Percentiles rank a stretch among this genome's conserved stretches.
These are phyloP conservation scores for Falco columbarius DNA, from an alignment of 2,797 vertebrate genomes.

Conservation along the genomic window DNA sequence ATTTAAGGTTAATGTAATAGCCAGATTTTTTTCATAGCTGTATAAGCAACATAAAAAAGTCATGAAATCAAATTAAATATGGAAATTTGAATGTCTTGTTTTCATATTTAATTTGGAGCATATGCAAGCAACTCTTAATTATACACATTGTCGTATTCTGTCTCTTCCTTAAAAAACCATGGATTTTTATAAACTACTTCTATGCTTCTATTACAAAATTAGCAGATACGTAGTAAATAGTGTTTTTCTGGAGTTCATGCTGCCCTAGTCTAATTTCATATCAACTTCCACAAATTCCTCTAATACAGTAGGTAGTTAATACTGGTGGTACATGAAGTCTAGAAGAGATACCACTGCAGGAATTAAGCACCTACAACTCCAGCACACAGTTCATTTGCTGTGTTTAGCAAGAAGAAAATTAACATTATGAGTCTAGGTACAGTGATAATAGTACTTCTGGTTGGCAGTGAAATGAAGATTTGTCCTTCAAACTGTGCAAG, in stretches of 20 bases:
- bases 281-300: not conserved
- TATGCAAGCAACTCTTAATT: not conserved
- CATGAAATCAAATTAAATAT: not conserved
- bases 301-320: not conserved
- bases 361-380: not conserved
- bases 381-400: not conserved
- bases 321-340: not conserved
- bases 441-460: not conserved
- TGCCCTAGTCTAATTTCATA: not conserved
- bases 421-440: not conserved
- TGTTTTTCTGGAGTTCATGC: not conserved
- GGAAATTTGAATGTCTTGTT: not conserved
- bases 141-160: not conserved
- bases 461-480: not conserved
- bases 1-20: not conserved
- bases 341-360: not conserved
- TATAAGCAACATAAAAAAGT: not conserved
- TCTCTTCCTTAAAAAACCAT: not conserved
- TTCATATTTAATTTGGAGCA: not conserved
- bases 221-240: not conserved
- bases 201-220: not conserved
- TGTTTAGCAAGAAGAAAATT: not conserved
- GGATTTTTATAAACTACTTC: not conserved
- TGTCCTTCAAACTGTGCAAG: constrained; percentile 18
- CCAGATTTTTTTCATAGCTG: not conserved